Evolutionary conservation across 2,888 invertebrate species (phyloP).

Genomic region (Amphipoea oculea): DNA sequence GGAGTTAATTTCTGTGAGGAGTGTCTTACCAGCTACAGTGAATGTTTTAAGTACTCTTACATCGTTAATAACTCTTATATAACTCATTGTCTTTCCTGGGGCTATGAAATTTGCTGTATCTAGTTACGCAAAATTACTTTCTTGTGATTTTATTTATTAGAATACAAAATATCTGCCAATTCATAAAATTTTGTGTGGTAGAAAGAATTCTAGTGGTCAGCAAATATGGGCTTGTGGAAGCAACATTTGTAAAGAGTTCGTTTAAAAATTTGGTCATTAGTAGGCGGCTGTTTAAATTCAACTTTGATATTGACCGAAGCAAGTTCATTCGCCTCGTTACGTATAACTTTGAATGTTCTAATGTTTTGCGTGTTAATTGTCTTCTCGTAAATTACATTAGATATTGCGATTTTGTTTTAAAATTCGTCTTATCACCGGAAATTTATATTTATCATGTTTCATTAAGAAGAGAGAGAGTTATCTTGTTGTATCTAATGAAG

Average conservation of each 20-base stretch:
- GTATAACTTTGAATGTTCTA: conserved; percentile 45
- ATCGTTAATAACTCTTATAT: conserved; percentile 68
- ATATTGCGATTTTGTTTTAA: not conserved
- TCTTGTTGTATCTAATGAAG: no score
- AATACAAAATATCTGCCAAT: conserved; percentile 26
- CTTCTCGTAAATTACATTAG: conserved; percentile 11
- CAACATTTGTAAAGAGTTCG: conserved; percentile 41
- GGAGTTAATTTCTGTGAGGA: conserved; percentile 41
- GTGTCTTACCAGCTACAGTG: conserved; percentile 35
- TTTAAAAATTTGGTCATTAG: conserved; percentile 64
- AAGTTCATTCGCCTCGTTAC: conserved; percentile 60
- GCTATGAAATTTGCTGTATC: conserved; percentile 68
- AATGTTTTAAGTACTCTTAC: conserved; percentile 48
- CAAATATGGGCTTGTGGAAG: conserved; percentile 33
- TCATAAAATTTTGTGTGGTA: conserved; percentile 26
- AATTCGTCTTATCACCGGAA: not conserved
- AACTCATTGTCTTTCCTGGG: conserved; percentile 77
- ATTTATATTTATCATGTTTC: conserved; percentile 1
- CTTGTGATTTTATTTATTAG: conserved; percentile 68
- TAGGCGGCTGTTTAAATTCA: conserved; percentile 62
- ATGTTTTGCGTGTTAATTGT: conserved; percentile 32
- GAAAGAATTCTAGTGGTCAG: conserved; percentile 20
- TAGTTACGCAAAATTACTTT: conserved; percentile 78
- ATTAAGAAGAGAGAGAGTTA: not conserved
- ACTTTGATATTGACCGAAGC: conserved; percentile 65